These are phyloP conservation scores for Calephelis virginiensis DNA, from an alignment of 1,140 invertebrate species.

Conservation along the genomic window DNA sequence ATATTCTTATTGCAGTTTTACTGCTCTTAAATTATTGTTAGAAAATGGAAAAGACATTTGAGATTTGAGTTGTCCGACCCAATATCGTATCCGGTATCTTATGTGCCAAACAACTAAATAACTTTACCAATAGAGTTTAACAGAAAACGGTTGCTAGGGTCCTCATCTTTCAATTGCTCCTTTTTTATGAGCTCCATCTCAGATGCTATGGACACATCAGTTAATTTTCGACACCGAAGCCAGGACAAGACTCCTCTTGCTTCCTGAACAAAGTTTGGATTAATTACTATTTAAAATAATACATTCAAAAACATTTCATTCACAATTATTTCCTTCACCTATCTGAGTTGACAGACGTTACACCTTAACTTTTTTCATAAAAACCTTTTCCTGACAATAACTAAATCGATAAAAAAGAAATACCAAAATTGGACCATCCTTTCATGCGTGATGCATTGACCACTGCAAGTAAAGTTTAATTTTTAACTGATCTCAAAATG, in stretches of 20 bases:
- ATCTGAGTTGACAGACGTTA: too few species aligned
- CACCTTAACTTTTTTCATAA: too few species aligned
- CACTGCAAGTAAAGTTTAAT: too few species aligned
- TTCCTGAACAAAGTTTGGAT: conserved; percentile 38
- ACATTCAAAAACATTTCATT: background rate
- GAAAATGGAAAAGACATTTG: too few species aligned
- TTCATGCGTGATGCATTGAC: too few species aligned
- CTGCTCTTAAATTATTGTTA: too few species aligned
- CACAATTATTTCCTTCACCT: background rate
- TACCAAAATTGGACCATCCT: too few species aligned
- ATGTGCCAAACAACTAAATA: background rate
- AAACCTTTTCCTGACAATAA: too few species aligned
- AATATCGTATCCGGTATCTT: background rate
- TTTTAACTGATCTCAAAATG: too few species aligned
- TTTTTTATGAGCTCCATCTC: conserved; percentile 52
- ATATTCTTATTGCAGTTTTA: too few species aligned
- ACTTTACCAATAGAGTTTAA: conserved; percentile 56
- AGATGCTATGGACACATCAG: conserved; percentile 35
- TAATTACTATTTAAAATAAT: background rate
- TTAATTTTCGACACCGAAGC: conserved; percentile 50
- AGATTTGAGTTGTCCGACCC: too few species aligned
- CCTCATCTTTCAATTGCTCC: conserved; percentile 50
- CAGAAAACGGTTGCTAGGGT: conserved; percentile 44
- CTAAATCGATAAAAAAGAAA: too few species aligned
- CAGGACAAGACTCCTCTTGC: conserved; percentile 52